Conservation (phyloP, 2,113 vertebrate genomes). For the Lamprotornis superbus region DNA sequence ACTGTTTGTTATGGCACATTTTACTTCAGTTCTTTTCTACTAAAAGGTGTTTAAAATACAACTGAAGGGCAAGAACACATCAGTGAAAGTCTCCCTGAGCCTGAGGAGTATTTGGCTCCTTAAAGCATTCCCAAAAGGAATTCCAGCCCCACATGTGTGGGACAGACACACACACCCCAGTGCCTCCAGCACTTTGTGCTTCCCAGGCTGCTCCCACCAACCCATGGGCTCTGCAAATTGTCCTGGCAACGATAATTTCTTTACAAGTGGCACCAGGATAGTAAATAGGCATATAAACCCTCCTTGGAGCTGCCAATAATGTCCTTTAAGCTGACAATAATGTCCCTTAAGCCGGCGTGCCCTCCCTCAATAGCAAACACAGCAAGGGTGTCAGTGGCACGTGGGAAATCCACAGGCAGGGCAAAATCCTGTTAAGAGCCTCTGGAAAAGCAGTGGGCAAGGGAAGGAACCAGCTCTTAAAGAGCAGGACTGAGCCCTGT, state of each 20-base stretch:
- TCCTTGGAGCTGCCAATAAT: not conserved
- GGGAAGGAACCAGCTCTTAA: fast-evolving
- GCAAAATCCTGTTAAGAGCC: not conserved
- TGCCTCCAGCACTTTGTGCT: not conserved
- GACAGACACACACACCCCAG: not conserved
- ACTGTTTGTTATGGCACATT: not conserved
- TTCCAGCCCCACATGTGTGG: not conserved
- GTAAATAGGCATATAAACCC: slow-evolving; percentile 27
- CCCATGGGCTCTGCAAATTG: not conserved
- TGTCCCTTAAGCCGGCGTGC: not conserved
- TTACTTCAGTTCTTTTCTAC: not conserved
- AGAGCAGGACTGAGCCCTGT: not conserved
- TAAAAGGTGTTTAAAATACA: not conserved
- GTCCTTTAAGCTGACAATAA: not conserved
- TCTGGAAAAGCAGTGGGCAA: not conserved
- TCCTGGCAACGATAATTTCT: not conserved
- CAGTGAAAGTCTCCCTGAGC: not conserved
- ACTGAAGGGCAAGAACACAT: fast-evolving
- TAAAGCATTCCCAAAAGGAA: not conserved
- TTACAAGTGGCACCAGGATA: not conserved
- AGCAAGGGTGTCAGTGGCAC: not conserved
- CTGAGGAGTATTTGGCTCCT: not conserved
- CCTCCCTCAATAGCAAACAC: not conserved
- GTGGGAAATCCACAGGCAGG: not conserved
- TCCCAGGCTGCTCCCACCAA: not conserved